Percentiles rank a stretch among this genome's conserved stretches.
Conservation (phyloP, 2,888 invertebrate genomes). For the Dasypolia templi region DNA sequence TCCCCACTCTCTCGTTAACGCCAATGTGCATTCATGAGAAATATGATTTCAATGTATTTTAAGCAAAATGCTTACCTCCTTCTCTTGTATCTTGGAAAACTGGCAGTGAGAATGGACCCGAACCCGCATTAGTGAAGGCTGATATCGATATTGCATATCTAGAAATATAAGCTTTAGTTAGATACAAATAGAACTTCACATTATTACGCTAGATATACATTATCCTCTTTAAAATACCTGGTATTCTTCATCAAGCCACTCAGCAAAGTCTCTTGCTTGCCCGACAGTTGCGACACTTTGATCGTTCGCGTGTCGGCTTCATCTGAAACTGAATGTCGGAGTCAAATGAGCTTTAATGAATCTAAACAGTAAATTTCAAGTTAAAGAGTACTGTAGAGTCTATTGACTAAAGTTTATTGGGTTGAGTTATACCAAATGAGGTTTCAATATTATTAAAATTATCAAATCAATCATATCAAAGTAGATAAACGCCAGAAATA, state of each 20-base stretch:
- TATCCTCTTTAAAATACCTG: constrained; percentile 70
- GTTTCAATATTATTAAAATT: too few species aligned
- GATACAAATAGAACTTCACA: background rate
- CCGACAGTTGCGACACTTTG: constrained; percentile 81
- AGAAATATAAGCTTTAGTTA: constrained; percentile 68
- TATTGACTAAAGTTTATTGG: background rate
- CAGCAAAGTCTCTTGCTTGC: constrained; percentile 83
- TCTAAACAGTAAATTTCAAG: background rate
- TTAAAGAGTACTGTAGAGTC: background rate
- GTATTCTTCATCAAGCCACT: constrained; percentile 91
- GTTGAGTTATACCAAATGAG: background rate
- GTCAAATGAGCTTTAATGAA: background rate
- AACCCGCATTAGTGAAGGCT: constrained; percentile 95
- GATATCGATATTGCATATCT: constrained; percentile 95
- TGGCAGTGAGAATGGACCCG: constrained; percentile 94
- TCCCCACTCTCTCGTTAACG: too few species aligned
- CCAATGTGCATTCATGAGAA: background rate
- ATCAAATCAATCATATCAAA: too few species aligned
- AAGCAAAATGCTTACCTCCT: constrained; percentile 90
- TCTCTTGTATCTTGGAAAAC: constrained; percentile 95
- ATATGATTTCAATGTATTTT: background rate
- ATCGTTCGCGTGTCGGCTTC: constrained; percentile 82
- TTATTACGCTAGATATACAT: background rate
- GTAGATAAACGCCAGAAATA: background rate
- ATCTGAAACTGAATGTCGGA: constrained; percentile 73